These are phyloP conservation scores for rabbit (Oryctolagus cuniculus) DNA, from an alignment of 2,113 vertebrate species.

Conservation along the genomic window DNA sequence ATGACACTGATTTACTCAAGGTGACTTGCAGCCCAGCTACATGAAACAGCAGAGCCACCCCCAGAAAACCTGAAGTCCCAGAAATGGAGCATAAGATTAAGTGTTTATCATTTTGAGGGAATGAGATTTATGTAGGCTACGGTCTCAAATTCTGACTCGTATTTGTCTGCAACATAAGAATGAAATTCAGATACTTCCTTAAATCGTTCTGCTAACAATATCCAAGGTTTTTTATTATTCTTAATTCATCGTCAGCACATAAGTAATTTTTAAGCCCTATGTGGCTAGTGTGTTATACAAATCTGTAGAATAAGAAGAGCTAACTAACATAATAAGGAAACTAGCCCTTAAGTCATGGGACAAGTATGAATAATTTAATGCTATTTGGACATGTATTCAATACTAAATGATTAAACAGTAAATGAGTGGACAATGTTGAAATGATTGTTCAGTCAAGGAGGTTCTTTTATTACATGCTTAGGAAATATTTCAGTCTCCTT, in stretches of 20 bases:
- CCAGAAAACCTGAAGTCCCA: neutral
- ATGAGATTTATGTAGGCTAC: neutral
- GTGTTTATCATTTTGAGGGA: neutral
- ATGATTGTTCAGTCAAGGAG: neutral
- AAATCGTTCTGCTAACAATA: neutral
- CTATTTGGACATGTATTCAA: too few relatives aligned
- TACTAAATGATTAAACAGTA: neutral
- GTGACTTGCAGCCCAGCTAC: neutral
- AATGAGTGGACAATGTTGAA: neutral
- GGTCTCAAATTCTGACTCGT: neutral
- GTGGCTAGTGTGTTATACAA: neutral
- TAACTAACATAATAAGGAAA: neutral
- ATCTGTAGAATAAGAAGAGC: neutral
- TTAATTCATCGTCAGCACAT: neutral
- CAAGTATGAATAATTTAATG: neutral
- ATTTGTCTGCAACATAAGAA: neutral
- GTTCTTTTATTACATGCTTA: neutral
- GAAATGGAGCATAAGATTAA: neutral
- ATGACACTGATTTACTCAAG: neutral
- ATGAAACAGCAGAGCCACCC: neutral
- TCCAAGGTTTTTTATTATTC: neutral
- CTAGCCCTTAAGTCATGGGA: neutral
- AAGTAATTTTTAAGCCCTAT: neutral
- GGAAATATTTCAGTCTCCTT: neutral
- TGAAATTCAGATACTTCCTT: neutral